These are phyloP conservation scores for Xyrichtys novacula DNA, from an alignment of 2,797 vertebrate species.

Conservation along the genomic window DNA sequence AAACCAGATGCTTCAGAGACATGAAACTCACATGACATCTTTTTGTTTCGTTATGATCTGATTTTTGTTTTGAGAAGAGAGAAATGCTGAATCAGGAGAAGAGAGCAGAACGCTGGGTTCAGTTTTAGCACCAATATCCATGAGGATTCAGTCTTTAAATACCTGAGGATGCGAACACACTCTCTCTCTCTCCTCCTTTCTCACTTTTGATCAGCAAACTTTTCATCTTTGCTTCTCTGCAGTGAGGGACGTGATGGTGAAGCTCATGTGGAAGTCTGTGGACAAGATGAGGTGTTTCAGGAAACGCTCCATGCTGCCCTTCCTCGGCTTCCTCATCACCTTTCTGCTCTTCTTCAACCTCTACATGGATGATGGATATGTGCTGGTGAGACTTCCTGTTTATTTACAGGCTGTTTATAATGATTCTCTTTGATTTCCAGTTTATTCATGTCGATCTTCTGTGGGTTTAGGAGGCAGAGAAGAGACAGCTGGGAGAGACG, in stretches of 20 bases:
- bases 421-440: not conserved
- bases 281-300: constrained; percentile 98
- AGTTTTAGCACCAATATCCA: too few relatives aligned
- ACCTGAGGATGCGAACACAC: too few relatives aligned
- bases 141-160: too few relatives aligned
- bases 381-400: constrained; percentile 87
- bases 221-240: constrained; percentile 48
- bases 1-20: too few relatives aligned
- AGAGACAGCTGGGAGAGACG: constrained; percentile 89
- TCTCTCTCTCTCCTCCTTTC: not conserved
- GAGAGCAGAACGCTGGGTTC: too few relatives aligned
- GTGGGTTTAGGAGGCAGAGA: constrained; percentile 89
- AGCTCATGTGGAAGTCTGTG: constrained; percentile 85
- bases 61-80: too few relatives aligned
- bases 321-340: constrained; percentile 91
- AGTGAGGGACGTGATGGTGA: constrained; percentile 79
- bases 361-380: constrained; percentile 93
- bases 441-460: not conserved
- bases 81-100: too few relatives aligned
- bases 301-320: constrained; percentile 92
- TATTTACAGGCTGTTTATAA: not conserved
- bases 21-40: too few relatives aligned
- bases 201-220: not conserved
- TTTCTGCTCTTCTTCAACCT: constrained; percentile 94
- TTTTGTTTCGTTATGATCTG: too few relatives aligned